Conservation (phyloP, 30 jellyfish, hydroid and myxozoan genomes). For the Aurelia sp. region DNA sequence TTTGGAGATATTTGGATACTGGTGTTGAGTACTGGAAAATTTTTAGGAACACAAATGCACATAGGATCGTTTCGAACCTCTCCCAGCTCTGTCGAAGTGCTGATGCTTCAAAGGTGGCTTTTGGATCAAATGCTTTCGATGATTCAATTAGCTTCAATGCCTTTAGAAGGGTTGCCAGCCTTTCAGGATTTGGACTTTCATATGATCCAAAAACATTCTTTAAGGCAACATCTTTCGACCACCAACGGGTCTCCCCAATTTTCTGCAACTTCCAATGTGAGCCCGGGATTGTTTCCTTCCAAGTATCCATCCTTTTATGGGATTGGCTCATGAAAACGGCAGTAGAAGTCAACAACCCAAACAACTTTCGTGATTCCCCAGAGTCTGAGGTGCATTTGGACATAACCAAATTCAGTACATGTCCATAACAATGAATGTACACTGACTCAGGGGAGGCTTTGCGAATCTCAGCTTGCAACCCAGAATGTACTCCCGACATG, state of each 20-base stretch:
- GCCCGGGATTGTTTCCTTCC: constrained; percentile 15
- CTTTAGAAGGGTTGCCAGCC: too few relatives aligned
- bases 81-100: constrained; percentile 30
- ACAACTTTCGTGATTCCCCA: too few relatives aligned
- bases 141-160: background rate
- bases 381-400: background rate
- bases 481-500: constrained; percentile 19
- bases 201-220: constrained; percentile 14
- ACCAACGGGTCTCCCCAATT: constrained; percentile 45
- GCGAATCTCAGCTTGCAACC: constrained; percentile 21
- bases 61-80: constrained; percentile 37
- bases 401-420: constrained; percentile 5
- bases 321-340: constrained; percentile 3
- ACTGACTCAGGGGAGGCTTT: background rate
- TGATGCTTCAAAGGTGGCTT: constrained; percentile 29
- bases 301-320: constrained; percentile 22
- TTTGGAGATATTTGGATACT: constrained; percentile 42
- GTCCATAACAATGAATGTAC: constrained; percentile 23
- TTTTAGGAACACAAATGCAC: constrained; percentile 27
- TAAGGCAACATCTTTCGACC: constrained; percentile 38
- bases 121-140: constrained; percentile 17
- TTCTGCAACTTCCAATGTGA: constrained; percentile 10
- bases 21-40: constrained; percentile 52
- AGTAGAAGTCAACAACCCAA: too few relatives aligned
- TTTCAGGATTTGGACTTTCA: constrained; percentile 10